Evolutionary conservation across 2,888 invertebrate species (phyloP).

Genomic region (Ochropleura plecta): DNA sequence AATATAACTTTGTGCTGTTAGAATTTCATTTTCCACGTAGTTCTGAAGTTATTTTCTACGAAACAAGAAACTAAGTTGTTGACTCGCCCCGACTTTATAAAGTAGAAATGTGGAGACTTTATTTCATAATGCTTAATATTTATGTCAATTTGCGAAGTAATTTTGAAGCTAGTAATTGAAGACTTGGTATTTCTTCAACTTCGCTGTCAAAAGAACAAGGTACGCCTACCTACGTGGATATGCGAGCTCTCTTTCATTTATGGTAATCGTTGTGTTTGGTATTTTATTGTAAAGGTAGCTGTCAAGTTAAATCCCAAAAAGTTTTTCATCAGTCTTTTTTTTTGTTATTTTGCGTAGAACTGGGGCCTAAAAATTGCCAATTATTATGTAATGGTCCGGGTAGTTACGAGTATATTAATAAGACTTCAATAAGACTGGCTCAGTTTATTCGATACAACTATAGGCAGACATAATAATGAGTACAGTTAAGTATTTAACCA

Average conservation of each 20-base stretch:
- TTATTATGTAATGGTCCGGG: too few relatives aligned
- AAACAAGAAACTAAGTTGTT: slow-evolving; percentile 46
- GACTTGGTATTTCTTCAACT: slow-evolving; percentile 12
- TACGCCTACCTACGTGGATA: background rate
- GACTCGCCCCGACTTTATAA: slow-evolving; percentile 39
- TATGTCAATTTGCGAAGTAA: slow-evolving; percentile 24
- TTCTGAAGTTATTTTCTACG: slow-evolving; percentile 43
- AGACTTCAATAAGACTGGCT: too few relatives aligned
- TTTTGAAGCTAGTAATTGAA: slow-evolving; percentile 29
- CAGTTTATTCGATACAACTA: too few relatives aligned
- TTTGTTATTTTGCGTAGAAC: background rate
- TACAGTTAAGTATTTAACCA: too few relatives aligned
- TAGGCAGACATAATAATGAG: too few relatives aligned
- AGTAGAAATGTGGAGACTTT: slow-evolving; percentile 44
- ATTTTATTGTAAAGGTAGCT: background rate
- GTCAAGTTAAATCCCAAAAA: background rate
- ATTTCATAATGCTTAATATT: slow-evolving; percentile 39
- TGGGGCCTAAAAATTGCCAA: background rate
- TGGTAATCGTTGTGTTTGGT: slow-evolving; percentile 2
- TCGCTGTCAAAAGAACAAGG: slow-evolving; percentile 1
- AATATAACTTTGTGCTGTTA: slow-evolving; percentile 52
- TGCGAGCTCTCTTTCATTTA: background rate
- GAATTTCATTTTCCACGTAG: slow-evolving; percentile 57
- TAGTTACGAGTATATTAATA: too few relatives aligned
- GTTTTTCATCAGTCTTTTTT: background rate